Evolutionary conservation across 2,888 invertebrate genomes (phyloP).

Genomic region (Cetonia aurata): DNA sequence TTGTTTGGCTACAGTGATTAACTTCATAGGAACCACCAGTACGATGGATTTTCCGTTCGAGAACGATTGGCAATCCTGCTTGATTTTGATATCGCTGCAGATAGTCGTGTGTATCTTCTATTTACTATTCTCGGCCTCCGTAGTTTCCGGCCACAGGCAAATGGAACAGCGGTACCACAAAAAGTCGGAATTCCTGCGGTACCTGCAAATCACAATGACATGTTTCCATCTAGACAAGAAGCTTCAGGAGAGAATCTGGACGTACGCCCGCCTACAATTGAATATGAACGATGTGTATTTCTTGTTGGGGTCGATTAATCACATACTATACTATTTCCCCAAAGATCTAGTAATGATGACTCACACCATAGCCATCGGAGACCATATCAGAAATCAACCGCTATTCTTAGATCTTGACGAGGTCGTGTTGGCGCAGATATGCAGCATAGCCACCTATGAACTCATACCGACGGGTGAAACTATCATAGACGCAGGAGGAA

Average conservation of each 20-base stretch:
- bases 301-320: constrained; percentile 8
- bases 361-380: constrained; percentile 20
- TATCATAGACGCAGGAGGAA: constrained; percentile 51
- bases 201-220: constrained; percentile 68
- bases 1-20: not conserved
- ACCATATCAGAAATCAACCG: constrained; percentile 20
- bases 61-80: constrained; percentile 12
- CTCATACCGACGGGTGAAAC: constrained; percentile 51
- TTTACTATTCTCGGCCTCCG: constrained; percentile 57
- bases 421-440: constrained; percentile 47
- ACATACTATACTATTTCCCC: constrained; percentile 28
- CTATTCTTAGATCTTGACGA: constrained; percentile 36
- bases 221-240: constrained; percentile 68
- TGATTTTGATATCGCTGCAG: constrained; percentile 21
- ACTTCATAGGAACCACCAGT: constrained; percentile 17
- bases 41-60: constrained; percentile 26
- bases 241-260: constrained; percentile 59
- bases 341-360: constrained; percentile 31
- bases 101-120: constrained; percentile 26
- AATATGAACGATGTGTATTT: constrained; percentile 26
- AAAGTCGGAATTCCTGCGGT: constrained; percentile 26
- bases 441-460: constrained; percentile 39
- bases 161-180: constrained; percentile 57
- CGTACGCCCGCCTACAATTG: constrained; percentile 34
- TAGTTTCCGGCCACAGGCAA: constrained; percentile 67